Percentiles rank a stretch among this genome's conserved stretches.
Evolutionary conservation across 2,113 vertebrate genomes (phyloP).

Genomic region (Cavia aperea): DNA sequence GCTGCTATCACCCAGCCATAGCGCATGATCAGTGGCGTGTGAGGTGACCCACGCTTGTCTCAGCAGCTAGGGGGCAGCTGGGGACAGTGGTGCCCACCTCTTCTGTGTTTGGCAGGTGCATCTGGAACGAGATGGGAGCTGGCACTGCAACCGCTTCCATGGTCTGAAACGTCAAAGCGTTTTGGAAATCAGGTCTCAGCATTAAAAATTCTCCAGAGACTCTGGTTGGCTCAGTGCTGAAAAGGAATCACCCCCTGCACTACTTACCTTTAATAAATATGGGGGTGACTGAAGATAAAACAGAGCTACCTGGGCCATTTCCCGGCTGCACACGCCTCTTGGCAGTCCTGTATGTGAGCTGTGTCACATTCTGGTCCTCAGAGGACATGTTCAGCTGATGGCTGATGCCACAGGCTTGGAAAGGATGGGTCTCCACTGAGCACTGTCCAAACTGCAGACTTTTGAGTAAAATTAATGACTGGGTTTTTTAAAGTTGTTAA

Average conservation of each 20-base stretch:
- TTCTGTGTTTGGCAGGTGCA: background rate
- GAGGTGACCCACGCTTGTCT: background rate
- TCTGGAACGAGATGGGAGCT: background rate
- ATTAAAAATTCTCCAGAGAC: background rate
- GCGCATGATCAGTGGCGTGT: background rate
- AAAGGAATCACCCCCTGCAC: background rate
- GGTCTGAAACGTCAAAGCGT: background rate
- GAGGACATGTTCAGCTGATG: background rate
- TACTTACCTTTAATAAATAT: slow-evolving; percentile 24
- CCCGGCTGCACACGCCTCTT: background rate
- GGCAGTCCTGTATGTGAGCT: background rate
- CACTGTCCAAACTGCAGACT: background rate
- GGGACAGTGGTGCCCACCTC: background rate
- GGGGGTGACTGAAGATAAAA: background rate
- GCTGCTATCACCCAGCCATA: background rate
- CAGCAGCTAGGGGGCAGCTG: background rate
- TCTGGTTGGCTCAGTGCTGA: background rate
- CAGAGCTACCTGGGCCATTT: background rate
- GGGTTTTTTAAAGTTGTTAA: background rate
- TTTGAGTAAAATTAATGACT: slow-evolving; percentile 7
- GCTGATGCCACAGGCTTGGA: background rate
- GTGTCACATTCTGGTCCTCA: background rate
- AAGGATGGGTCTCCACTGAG: background rate
- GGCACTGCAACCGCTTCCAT: background rate
- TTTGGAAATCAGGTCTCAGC: background rate